Evolutionary conservation across 2,113 vertebrate species (phyloP).

Genomic region (Condylura cristata): DNA sequence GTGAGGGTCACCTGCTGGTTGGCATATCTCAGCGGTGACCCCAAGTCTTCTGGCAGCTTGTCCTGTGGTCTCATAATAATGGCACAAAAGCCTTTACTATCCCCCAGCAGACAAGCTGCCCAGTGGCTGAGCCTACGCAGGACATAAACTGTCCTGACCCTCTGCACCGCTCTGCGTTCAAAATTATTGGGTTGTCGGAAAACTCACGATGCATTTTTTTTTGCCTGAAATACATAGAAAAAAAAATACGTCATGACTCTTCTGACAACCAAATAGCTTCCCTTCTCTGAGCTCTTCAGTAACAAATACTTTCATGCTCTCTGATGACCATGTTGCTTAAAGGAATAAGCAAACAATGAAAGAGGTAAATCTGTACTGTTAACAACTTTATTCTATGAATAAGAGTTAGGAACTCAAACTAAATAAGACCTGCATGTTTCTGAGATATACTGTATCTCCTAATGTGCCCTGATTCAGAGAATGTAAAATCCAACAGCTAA

Average conservation of each 20-base stretch:
- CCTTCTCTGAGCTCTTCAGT: rapidly evolving
- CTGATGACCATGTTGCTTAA: background rate
- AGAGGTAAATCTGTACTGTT: background rate
- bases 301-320: background rate
- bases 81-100: no score
- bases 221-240: no score
- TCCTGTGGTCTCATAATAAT: rapidly evolving
- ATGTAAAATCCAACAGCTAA: background rate
- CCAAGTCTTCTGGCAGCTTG: background rate
- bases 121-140: background rate
- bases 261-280: background rate
- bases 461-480: background rate
- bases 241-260: no score
- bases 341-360: background rate
- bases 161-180: background rate
- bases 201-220: no score
- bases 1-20: background rate
- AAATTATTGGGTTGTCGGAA: background rate
- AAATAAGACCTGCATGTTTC: background rate
- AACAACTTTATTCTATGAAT: background rate
- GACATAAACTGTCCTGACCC: background rate
- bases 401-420: background rate
- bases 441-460: background rate
- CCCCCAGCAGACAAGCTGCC: background rate
- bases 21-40: background rate